phyloP scores from a whole-genome alignment of 2,888 invertebrate species.

The Brachycybe producta region DNA sequence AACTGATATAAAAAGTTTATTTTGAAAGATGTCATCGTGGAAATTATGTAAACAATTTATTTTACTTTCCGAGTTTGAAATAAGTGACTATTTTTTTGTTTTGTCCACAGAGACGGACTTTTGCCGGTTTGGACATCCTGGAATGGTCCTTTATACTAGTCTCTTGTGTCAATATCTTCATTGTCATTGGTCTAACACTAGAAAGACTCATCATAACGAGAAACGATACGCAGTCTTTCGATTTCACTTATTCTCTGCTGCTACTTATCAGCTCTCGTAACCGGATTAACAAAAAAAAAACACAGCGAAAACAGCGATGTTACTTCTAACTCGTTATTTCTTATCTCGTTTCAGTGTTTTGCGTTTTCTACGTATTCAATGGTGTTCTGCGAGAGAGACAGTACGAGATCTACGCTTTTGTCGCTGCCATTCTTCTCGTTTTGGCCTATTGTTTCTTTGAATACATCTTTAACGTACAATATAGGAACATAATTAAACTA shows the following conservation, averaged over 20 bases:
- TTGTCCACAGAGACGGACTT: slow-evolving; percentile 5
- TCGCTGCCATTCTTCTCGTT: slow-evolving; percentile 4
- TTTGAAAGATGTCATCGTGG: no score
- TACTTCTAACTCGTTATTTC: background rate
- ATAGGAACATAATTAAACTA: slow-evolving; percentile 7
- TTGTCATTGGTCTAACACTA: slow-evolving; percentile 10
- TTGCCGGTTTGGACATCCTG: slow-evolving; percentile 1
- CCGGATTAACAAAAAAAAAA: background rate
- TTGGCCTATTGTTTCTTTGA: slow-evolving; percentile 9
- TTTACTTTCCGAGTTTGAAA: no score
- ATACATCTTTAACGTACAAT: background rate
- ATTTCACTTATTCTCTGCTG: slow-evolving; percentile 12
- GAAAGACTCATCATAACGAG: slow-evolving; percentile 6
- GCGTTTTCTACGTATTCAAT: slow-evolving; percentile 11
- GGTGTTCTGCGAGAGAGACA: slow-evolving; percentile 10
- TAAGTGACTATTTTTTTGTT: background rate
- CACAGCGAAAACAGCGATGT: background rate
- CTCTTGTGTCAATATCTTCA: slow-evolving; percentile 6
- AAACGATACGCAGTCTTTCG: slow-evolving; percentile 5
- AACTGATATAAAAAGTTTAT: no score
- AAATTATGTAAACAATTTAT: no score
- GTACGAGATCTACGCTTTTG: slow-evolving; percentile 14
- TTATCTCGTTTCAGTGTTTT: slow-evolving; percentile 5
- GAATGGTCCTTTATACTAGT: slow-evolving; percentile 11
- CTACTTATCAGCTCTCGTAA: slow-evolving; percentile 9